phyloP scores from a whole-genome alignment of 2,113 vertebrate genomes.

The Quiscalus mexicanus region DNA sequence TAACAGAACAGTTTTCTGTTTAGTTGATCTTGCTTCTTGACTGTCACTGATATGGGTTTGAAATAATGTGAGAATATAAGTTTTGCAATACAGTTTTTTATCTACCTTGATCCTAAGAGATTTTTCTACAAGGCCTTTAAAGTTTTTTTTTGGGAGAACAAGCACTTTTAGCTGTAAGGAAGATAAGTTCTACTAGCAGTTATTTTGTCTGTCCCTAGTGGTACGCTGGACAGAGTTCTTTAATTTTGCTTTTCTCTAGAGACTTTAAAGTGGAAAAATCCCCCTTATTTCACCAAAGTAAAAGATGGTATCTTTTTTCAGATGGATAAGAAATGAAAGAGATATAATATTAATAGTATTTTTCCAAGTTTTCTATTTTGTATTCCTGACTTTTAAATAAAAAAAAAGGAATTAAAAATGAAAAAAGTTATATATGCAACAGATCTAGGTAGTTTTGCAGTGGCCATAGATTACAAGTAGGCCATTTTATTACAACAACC shows the following conservation, averaged over 20 bases:
- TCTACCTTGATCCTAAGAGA: not conserved
- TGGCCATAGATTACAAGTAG: not conserved
- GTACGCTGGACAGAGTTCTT: not conserved
- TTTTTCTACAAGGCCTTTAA: not conserved
- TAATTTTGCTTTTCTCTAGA: not conserved
- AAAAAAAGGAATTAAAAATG: not conserved
- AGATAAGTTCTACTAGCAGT: not conserved
- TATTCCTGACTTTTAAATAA: not conserved
- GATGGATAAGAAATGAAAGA: not conserved
- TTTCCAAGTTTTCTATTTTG: not conserved
- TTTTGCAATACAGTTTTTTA: not conserved
- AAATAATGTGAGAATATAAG: not conserved
- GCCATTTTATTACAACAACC: not conserved
- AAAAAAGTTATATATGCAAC: not conserved
- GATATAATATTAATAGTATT: not conserved
- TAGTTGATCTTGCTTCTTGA: not conserved
- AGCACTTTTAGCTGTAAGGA: not conserved
- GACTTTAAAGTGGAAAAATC: not conserved
- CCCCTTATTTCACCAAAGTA: not conserved
- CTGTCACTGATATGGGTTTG: not conserved
- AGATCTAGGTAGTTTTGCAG: not conserved
- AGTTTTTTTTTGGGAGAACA: not conserved
- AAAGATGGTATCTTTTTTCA: not conserved
- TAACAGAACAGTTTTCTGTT: not conserved
- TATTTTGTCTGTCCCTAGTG: not conserved